Evolutionary conservation across 1,140 invertebrate genomes (phyloP), one percentile per base, ranked within the genome.

Genomic region (Heliothis virescens): DNA sequence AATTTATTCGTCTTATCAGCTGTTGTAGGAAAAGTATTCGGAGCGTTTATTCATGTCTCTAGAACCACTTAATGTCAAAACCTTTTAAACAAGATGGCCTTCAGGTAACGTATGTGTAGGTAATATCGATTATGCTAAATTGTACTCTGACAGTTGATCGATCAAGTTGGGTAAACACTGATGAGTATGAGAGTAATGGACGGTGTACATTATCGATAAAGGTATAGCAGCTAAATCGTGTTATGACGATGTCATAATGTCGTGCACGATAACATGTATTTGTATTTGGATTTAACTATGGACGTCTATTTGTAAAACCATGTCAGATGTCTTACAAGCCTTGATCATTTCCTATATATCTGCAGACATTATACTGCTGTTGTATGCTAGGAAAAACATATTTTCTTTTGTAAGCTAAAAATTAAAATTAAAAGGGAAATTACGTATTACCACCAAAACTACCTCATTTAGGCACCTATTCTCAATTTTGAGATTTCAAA

Each of bases 61-160:
- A 18, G 2, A 21, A 48, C 63, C 34, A 52, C 53, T 18, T 73
- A 62, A 29, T 65, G 29, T 47, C 26, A 18, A 59, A 41, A 78
- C 63, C n/a, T 57, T 69, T 57, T 57, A 48, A 29, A 78, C 52
- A 55, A n/a, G 52, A 69, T 78, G 26, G 67, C 60, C 50, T 78
- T 55, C 62, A 67, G 57, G 34, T 76, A 62, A 76, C 12, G 34
- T 67, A 26, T 77, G 18, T 78, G 16, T 57, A n/a, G n/a, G n/a
- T n/a, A 52, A 15, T 55, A 16, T 69, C 53, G 16, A 78, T 78
- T 15, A 52, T 53, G 52, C 50, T 57, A 69, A 59, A 78, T 67
- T 67, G 62, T 18, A 57, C 47, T 78, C 59, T 69, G 75, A 78
- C 75, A 78, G 62, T 55, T 78, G 75, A 78, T 78, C 52, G 41